A percentile compares a stretch with the other conserved stretches of the same genome.
Conservation (phyloP, 2,113 vertebrate genomes). For the Erythrocercus mccallii region DNA sequence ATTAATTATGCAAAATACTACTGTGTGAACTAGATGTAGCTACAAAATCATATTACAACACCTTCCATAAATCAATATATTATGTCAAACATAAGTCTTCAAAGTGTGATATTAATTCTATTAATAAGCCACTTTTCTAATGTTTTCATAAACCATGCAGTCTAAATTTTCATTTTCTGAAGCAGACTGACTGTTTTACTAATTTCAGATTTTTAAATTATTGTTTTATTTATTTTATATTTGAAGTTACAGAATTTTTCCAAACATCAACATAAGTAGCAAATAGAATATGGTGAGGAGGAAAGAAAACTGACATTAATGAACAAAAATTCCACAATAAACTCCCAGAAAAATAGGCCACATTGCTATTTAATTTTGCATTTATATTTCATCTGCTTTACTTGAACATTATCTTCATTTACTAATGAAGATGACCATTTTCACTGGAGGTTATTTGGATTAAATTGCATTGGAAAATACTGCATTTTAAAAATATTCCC, state of each 20-base stretch:
- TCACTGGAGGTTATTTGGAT: constrained; percentile 30
- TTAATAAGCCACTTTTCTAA: constrained; percentile 19
- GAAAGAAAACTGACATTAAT: constrained; percentile 65
- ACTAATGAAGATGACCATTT: constrained; percentile 20
- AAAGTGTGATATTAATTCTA: not conserved
- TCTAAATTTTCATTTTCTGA: constrained; percentile 21
- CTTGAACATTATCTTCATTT: constrained; percentile 28
- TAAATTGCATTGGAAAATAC: not conserved
- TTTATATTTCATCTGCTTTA: constrained; percentile 48
- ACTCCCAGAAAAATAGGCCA: constrained; percentile 20
- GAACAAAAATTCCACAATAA: constrained; percentile 65
- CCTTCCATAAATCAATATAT: not conserved
- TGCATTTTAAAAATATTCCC: not conserved
- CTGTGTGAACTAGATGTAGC: not conserved
- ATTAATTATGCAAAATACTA: not conserved
- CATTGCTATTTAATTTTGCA: not conserved
- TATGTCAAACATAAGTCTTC: not conserved
- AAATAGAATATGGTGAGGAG: constrained; percentile 57
- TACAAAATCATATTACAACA: not conserved
- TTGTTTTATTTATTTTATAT: constrained; percentile 48
- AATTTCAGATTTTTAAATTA: constrained; percentile 36
- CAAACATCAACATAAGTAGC: constrained; percentile 48
- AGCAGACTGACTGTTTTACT: not conserved
- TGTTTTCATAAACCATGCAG: not conserved
- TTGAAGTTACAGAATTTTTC: constrained; percentile 57